A percentile compares a stretch with the other conserved stretches of the same genome.
Conservation (phyloP, 2,797 vertebrate genomes). For the Eupleurogrammus muticus region DNA sequence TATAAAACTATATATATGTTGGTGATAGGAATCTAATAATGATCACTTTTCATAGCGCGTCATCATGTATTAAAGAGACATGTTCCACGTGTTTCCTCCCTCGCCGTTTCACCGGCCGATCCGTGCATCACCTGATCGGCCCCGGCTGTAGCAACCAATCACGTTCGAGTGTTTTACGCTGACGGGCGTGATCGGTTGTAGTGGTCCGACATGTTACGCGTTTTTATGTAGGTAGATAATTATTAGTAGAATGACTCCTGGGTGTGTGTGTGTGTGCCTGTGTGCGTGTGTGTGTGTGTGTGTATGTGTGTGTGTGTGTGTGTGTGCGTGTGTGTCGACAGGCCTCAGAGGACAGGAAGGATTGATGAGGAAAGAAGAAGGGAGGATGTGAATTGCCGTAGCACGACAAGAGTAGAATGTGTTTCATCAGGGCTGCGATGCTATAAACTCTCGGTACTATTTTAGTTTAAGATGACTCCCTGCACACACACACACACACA, state of each 20-base stretch:
- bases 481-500: constrained; percentile 19
- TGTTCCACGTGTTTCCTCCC: too few relatives aligned
- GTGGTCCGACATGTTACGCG: not conserved
- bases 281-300: too few relatives aligned
- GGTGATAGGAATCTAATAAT: constrained; percentile 64
- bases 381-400: constrained; percentile 4
- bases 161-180: not conserved
- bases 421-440: constrained; percentile 49
- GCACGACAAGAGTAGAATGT: constrained; percentile 28
- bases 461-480: constrained; percentile 67
- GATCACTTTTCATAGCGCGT: constrained; percentile 51
- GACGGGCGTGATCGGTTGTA: not conserved
- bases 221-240: not conserved
- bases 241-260: not conserved
- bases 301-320: too few relatives aligned
- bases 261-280: too few relatives aligned
- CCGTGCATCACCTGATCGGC: not conserved
- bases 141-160: not conserved
- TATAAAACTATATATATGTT: constrained; percentile 53
- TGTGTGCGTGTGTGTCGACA: not conserved
- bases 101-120: not conserved
- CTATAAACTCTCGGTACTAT: constrained; percentile 60
- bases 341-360: not conserved
- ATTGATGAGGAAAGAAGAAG: not conserved
- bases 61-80: too few relatives aligned